Conservation (phyloP, 2,888 invertebrate species). For the Zelleria hepariella region DNA sequence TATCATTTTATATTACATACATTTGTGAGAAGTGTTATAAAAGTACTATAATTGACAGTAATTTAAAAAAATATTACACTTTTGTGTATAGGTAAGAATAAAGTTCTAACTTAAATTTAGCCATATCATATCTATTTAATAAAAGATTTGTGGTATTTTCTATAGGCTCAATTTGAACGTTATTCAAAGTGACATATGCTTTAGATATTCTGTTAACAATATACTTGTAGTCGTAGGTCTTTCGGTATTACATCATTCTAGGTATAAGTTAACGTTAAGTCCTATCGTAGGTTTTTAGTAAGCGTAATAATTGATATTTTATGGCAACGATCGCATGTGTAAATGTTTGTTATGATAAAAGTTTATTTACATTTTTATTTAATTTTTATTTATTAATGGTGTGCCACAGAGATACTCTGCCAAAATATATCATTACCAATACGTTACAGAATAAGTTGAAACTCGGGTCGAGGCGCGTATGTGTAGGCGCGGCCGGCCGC, state of each 20-base stretch:
- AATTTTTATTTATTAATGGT: slow-evolving; percentile 69
- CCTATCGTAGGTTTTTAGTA: slow-evolving; percentile 54
- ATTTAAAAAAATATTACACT: slow-evolving; percentile 67
- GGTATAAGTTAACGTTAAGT: slow-evolving; percentile 54
- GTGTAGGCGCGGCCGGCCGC: background rate
- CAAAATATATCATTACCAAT: slow-evolving; percentile 71
- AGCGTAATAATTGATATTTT: slow-evolving; percentile 65
- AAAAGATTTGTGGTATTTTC: slow-evolving; percentile 73
- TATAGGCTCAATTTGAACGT: slow-evolving; percentile 73
- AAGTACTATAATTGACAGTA: slow-evolving; percentile 71
- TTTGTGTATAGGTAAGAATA: slow-evolving; percentile 71
- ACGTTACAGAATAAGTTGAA: slow-evolving; percentile 38
- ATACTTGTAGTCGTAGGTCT: slow-evolving; percentile 67
- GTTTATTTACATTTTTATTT: slow-evolving; percentile 71
- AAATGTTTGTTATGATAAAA: slow-evolving; percentile 66
- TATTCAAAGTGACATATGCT: slow-evolving; percentile 73
- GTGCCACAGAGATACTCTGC: slow-evolving; percentile 73
- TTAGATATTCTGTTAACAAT: slow-evolving; percentile 73
- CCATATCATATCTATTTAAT: slow-evolving; percentile 74
- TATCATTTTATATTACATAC: slow-evolving; percentile 74
- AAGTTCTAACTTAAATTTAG: slow-evolving; percentile 73
- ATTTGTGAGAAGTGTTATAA: slow-evolving; percentile 71
- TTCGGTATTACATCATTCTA: slow-evolving; percentile 67
- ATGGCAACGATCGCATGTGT: slow-evolving; percentile 68
- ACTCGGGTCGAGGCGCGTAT: slow-evolving; percentile 13